A percentile compares a stretch with the other conserved stretches of the same genome.
phyloP scores from a whole-genome alignment of 2,113 vertebrate species.

The Cepphus grylle region DNA sequence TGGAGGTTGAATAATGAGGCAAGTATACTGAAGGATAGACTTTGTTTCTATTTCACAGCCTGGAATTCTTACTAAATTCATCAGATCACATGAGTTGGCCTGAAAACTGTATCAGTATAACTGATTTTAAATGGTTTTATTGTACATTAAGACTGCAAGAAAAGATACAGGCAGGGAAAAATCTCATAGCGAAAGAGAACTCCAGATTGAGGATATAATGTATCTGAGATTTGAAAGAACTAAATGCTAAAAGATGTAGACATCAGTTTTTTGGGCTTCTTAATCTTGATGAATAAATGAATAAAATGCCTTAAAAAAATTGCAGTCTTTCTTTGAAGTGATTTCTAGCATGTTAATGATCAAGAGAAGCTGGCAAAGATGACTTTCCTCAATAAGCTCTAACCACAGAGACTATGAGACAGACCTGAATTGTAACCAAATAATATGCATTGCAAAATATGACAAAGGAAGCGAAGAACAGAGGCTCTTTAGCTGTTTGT shows the following conservation, averaged over 20 bases:
- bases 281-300: slow-evolving; percentile 53
- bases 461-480: not conserved
- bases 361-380: not conserved
- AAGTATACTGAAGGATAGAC: not conserved
- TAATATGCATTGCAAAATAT: not conserved
- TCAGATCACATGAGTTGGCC: not conserved
- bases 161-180: not conserved
- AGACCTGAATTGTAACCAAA: not conserved
- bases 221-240: not conserved
- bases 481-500: not conserved
- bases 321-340: not conserved
- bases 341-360: slow-evolving; percentile 26
- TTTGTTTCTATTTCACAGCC: not conserved
- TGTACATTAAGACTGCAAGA: not conserved
- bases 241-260: not conserved
- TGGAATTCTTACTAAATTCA: not conserved
- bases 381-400: not conserved
- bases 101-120: not conserved
- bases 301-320: not conserved
- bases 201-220: not conserved
- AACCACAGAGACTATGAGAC: not conserved
- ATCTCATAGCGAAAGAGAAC: not conserved
- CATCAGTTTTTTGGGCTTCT: slow-evolving; percentile 29
- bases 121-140: not conserved
- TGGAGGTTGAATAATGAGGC: not conserved